Percentiles rank a stretch among this genome's conserved stretches.
Conservation (phyloP, 1,140 invertebrate species). For the Helicorthomorpha holstii region DNA sequence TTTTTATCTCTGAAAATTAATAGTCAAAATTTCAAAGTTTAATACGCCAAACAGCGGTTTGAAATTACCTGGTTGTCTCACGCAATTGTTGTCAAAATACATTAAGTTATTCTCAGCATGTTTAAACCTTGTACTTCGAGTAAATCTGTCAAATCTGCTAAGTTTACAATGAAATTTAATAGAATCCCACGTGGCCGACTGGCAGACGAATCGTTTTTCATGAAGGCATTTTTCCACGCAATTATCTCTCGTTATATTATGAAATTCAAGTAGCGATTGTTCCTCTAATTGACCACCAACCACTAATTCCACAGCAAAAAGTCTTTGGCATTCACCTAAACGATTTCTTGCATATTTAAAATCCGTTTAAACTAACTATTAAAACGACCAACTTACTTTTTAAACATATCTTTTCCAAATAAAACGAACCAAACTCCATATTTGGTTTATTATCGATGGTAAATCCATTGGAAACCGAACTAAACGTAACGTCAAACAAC, state of each 20-base stretch:
- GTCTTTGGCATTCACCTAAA: no score
- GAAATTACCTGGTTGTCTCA: slow-evolving; percentile 5
- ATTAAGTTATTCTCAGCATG: background rate
- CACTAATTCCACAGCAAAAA: background rate
- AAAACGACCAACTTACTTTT: no score
- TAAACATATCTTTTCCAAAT: no score
- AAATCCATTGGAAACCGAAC: no score
- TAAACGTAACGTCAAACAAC: no score
- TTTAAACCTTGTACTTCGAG: background rate
- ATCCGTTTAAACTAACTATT: no score
- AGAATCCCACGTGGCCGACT: background rate
- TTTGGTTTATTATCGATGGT: no score
- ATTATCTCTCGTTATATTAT: background rate
- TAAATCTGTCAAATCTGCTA: background rate
- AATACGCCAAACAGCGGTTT: no score
- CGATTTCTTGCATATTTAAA: no score
- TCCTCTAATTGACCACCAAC: background rate
- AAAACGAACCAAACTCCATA: no score
- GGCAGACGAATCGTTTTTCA: background rate
- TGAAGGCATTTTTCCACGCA: background rate
- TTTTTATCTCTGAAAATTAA: background rate
- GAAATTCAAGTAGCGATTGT: background rate
- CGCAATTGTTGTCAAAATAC: slow-evolving; percentile 7
- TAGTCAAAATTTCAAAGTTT: background rate
- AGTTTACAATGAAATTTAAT: background rate